Percentiles rank a stretch among this genome's conserved stretches.
phyloP scores from a whole-genome alignment of 2,113 vertebrate species.

The Orycteropus afer region DNA sequence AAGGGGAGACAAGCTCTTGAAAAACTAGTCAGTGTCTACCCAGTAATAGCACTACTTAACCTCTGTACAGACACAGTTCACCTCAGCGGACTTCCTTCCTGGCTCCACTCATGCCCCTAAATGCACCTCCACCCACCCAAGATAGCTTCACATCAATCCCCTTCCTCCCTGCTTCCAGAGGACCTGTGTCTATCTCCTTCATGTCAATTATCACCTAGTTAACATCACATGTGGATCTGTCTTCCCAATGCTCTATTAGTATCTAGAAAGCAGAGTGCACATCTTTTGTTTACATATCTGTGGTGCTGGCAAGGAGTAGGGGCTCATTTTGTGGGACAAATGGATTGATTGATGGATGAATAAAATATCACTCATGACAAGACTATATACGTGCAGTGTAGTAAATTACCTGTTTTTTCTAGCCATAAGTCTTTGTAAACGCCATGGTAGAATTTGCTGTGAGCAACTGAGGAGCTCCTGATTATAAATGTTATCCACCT shows the following conservation, averaged over 20 bases:
- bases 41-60: background rate
- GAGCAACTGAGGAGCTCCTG: too few species aligned
- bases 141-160: background rate
- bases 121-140: too few species aligned
- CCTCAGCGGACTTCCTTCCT: background rate
- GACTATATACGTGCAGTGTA: too few species aligned
- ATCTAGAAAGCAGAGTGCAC: background rate
- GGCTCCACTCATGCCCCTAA: too few species aligned
- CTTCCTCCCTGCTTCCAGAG: background rate
- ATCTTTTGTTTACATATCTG: background rate
- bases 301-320: background rate
- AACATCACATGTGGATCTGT: background rate
- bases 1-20: background rate
- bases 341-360: background rate
- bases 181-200: background rate
- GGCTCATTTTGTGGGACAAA: background rate
- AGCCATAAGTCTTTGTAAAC: too few species aligned
- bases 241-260: background rate
- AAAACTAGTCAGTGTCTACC: background rate
- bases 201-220: too few species aligned
- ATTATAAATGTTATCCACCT: too few species aligned
- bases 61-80: accelerated
- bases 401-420: too few species aligned
- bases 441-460: too few species aligned
- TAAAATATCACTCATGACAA: background rate